A percentile compares a stretch with the other conserved stretches of the same genome.
phyloP scores from a whole-genome alignment of 2,888 invertebrate species.

The Lucinisca nassula region DNA sequence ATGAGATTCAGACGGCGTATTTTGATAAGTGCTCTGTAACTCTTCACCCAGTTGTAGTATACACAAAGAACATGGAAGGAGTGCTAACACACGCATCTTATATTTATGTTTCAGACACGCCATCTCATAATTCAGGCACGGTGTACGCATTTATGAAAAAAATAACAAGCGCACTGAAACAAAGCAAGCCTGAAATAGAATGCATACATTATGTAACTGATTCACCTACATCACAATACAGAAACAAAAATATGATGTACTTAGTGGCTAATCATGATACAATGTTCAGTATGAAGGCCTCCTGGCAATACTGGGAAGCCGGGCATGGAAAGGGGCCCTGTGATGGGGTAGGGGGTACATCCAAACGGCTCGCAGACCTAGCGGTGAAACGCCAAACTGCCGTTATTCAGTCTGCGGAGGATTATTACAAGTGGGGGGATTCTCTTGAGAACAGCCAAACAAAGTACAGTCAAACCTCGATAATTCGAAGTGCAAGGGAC shows the following conservation, averaged over 20 bases:
- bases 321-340: constrained; percentile 53
- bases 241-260: constrained; percentile 33
- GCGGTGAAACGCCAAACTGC: constrained; percentile 30
- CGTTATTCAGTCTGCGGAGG: constrained; percentile 43
- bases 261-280: constrained; percentile 17
- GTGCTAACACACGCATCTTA: constrained; percentile 4
- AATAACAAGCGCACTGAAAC: background rate
- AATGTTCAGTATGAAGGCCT: constrained; percentile 29
- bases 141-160: constrained; percentile 32
- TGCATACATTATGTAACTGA: constrained; percentile 51
- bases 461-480: too few relatives aligned
- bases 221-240: constrained; percentile 39
- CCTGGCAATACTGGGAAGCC: constrained; percentile 47
- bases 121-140: constrained; percentile 26
- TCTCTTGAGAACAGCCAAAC: background rate
- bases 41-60: background rate
- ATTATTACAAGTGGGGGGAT: constrained; percentile 35
- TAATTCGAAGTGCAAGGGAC: too few relatives aligned
- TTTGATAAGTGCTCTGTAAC: constrained; percentile 52
- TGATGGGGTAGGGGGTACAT: constrained; percentile 54
- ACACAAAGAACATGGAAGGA: background rate
- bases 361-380: constrained; percentile 36
- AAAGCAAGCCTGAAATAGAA: background rate
- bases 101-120: constrained; percentile 36
- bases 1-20: constrained; percentile 53